Percentiles rank a stretch among this genome's conserved stretches.
These are phyloP conservation scores for Lateolabrax maculatus DNA, from an alignment of 2,797 vertebrate species.

Conservation along the genomic window DNA sequence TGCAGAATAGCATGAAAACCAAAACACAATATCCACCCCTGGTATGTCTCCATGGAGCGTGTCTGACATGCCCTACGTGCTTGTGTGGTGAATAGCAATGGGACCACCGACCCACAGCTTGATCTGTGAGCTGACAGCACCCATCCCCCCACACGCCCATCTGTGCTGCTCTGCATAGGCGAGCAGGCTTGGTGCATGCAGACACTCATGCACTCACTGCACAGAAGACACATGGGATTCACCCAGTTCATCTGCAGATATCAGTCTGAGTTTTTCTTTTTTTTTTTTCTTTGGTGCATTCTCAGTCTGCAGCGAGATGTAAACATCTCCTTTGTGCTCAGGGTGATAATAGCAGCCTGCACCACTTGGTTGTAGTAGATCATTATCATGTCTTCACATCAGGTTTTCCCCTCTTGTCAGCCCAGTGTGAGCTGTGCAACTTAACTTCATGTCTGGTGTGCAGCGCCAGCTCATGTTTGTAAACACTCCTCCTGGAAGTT, in stretches of 20 bases:
- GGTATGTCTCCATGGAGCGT: constrained; percentile 75
- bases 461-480: constrained; percentile 30
- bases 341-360: constrained; percentile 40
- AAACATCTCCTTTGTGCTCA: constrained; percentile 48
- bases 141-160: constrained; percentile 84
- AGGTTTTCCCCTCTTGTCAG: constrained; percentile 23
- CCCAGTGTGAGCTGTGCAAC: constrained; percentile 5
- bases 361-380: constrained; percentile 31
- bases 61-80: constrained; percentile 82
- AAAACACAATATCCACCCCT: constrained; percentile 56
- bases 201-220: constrained; percentile 36
- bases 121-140: constrained; percentile 82
- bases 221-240: constrained; percentile 55
- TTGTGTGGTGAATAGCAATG: constrained; percentile 82
- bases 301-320: constrained; percentile 16
- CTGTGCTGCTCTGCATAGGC: constrained; percentile 80
- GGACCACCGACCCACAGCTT: constrained; percentile 81
- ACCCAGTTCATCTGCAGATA: constrained; percentile 38
- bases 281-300: constrained; percentile 7
- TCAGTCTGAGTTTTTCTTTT: not conserved
- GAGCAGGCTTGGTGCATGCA: constrained; percentile 71
- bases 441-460: constrained; percentile 43
- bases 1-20: constrained; percentile 42
- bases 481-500: constrained; percentile 56
- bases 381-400: constrained; percentile 35